These are phyloP conservation scores for Poecilia wingei DNA, from an alignment of 2,797 vertebrate species.

Conservation along the genomic window DNA sequence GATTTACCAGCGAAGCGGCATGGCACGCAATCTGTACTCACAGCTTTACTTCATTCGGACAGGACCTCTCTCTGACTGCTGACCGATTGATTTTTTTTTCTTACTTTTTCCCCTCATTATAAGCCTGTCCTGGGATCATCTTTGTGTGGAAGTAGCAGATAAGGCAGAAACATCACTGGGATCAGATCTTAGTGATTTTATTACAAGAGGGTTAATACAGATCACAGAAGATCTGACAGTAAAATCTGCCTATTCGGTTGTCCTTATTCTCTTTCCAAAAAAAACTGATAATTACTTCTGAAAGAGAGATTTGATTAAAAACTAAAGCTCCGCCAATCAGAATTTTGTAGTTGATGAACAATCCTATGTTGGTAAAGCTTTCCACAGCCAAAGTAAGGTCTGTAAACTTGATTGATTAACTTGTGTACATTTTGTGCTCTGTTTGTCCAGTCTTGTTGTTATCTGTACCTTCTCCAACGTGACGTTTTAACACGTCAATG, in stretches of 20 bases:
- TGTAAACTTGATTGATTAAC: not conserved
- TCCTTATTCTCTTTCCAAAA: not conserved
- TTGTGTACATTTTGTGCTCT: not conserved
- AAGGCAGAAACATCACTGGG: not conserved
- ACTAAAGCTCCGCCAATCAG: too few species aligned
- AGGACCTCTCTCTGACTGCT: not conserved
- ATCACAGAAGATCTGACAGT: not conserved
- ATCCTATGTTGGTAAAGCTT: not conserved
- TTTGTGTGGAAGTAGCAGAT: not conserved
- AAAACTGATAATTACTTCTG: too few species aligned
- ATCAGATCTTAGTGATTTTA: not conserved
- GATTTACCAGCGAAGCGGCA: not conserved
- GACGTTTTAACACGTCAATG: not conserved
- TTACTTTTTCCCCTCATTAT: not conserved
- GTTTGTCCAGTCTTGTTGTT: not conserved
- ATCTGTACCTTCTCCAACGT: not conserved
- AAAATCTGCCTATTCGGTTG: not conserved
- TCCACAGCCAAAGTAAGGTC: not conserved
- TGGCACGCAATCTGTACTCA: not conserved
- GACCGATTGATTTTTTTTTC: not conserved
- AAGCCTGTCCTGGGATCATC: not conserved
- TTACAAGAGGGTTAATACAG: not conserved
- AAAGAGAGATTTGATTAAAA: too few species aligned
- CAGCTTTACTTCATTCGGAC: not conserved
- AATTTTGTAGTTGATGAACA: not conserved